Percentiles rank a stretch among this genome's conserved stretches.
phyloP scores from a whole-genome alignment of 1,140 invertebrate species.

The Drosophila pandora region DNA sequence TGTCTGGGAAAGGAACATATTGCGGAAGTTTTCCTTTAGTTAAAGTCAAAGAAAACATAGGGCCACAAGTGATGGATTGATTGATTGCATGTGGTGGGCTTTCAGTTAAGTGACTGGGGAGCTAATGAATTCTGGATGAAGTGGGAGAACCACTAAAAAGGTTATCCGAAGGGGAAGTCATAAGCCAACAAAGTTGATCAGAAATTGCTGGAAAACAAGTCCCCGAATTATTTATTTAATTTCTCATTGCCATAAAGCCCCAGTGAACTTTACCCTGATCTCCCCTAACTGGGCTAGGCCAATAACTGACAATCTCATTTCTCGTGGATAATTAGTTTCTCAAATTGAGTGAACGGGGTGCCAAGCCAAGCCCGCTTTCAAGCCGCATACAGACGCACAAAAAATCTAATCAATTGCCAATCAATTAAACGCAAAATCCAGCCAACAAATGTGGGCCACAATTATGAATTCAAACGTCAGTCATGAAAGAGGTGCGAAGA shows the following conservation, averaged over 20 bases:
- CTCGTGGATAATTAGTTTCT: constrained; percentile 38
- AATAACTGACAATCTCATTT: constrained; percentile 25
- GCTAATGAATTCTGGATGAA: neutral
- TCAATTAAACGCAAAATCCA: constrained; percentile 36
- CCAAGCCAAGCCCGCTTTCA: constrained; percentile 37
- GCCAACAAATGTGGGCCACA: constrained; percentile 36
- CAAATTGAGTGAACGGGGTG: constrained; percentile 38
- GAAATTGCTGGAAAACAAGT: constrained; percentile 24
- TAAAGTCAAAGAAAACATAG: neutral
- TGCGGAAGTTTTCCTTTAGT: constrained; percentile 5
- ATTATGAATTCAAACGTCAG: constrained; percentile 15
- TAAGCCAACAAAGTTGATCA: constrained; percentile 32
- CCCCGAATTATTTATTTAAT: constrained; percentile 4
- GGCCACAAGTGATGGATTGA: constrained; percentile 14
- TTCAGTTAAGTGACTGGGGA: neutral
- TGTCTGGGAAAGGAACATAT: constrained; percentile 38
- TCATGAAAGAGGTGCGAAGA: constrained; percentile 13
- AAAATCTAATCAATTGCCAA: constrained; percentile 56
- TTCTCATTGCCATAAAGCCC: neutral
- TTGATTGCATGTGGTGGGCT: constrained; percentile 4
- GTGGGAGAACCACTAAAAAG: neutral
- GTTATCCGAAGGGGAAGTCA: neutral
- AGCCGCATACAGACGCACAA: constrained; percentile 23
- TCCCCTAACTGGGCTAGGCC: constrained; percentile 15
- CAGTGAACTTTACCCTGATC: constrained; percentile 7